Evolutionary conservation across 2,888 invertebrate species (phyloP), one percentile per base, ranked within the genome.

Genomic region (Pterostichus madidus): DNA sequence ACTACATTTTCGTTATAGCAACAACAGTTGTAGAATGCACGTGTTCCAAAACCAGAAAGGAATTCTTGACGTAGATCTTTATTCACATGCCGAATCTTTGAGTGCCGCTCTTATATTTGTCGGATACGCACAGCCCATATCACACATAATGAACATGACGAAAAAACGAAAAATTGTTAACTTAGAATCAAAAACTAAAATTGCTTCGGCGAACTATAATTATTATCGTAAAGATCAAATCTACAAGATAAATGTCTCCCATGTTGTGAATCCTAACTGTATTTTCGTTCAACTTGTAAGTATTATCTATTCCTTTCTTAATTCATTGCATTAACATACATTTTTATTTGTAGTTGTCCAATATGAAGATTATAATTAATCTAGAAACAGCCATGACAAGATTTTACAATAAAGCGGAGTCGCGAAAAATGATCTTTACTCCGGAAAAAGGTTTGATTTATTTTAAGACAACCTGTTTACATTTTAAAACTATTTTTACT

Each of bases 241-340:
- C 0, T 91, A 92, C 71, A 88, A 91, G 11, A 93, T 94, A 0
- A 88, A 90, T 81, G 89, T 95, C 59, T 91, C 92, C 0, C 91
- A 93, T 84, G 89, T 95, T 0, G 90, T 92, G 31, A 93, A 92
- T 87, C 95, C 95, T 0, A 91, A 92, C 85, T 90, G 92, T 83
- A 94, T 96, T 87, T 95, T 91, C 87, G 92, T 95, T 0, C 92
- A 94, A 87, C 90, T 86, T 91, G 93, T 93, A 89, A 89, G 89
- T 73, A 15, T 71, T 79, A 24, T 24, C 24, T 77, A 73, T 52
- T 73, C 4, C 35, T 59, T n/a, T 53, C 3, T 13, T 53, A 8
- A 15, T 11, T 76, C 2, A 46, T 5, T 7, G 8, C 17, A 53
- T 52, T 52, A 53, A 31, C 5, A 24, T 15, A 64, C 24, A 44